Percentiles rank a stretch among this genome's conserved stretches.
Evolutionary conservation across 2,797 vertebrate species (phyloP).

Genomic region (Euthynnus affinis): DNA sequence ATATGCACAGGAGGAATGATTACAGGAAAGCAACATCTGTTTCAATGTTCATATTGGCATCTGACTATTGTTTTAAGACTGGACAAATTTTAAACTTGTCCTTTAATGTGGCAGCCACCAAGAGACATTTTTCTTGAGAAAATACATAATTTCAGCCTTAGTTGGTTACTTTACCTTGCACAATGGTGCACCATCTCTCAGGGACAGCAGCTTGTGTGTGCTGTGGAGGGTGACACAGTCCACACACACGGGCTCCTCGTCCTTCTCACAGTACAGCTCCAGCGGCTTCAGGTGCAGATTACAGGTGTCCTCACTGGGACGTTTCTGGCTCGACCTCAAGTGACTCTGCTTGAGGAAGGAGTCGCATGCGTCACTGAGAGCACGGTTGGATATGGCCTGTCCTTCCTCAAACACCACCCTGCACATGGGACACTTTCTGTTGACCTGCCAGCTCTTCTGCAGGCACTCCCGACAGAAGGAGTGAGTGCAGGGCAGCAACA

Average conservation of each 20-base stretch:
- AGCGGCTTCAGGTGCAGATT: constrained; percentile 80
- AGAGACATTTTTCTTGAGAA: too few species aligned
- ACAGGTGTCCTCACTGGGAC: constrained; percentile 42
- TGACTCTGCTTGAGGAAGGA: constrained; percentile 64
- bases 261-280: constrained; percentile 84
- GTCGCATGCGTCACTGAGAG: constrained; percentile 73
- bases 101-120: too few species aligned
- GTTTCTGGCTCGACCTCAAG: background rate
- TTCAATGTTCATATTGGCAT: too few species aligned
- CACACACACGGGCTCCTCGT: constrained; percentile 82
- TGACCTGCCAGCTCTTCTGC: constrained; percentile 48
- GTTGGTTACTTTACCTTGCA: constrained; percentile 74
- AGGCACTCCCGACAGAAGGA: constrained; percentile 89
- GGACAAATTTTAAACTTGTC: too few species aligned
- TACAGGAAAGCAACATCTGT: too few species aligned
- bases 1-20: too few species aligned
- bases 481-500: constrained; percentile 87
- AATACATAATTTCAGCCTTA: too few species aligned
- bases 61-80: too few species aligned
- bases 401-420: constrained; percentile 34
- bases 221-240: constrained; percentile 81
- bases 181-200: constrained; percentile 53
- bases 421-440: constrained; percentile 77
- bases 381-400: constrained; percentile 72
- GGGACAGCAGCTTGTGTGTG: constrained; percentile 66